Conservation (phyloP, 2,113 vertebrate genomes). For the Erythrocercus mccallii region DNA sequence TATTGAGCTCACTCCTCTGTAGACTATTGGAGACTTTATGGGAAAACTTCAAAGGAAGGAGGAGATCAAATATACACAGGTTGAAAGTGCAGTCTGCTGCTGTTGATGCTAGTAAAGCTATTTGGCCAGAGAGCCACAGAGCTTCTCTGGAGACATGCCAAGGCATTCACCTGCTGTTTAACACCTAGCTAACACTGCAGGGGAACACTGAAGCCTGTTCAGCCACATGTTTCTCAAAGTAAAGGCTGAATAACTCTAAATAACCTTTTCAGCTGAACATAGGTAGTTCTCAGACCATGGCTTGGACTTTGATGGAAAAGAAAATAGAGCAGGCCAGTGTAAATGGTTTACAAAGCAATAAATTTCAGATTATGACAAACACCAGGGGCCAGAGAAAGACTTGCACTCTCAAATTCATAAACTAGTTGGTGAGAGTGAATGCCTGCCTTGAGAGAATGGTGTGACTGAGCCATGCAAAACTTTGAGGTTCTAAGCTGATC, state of each 20-base stretch:
- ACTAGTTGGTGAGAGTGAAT: background rate
- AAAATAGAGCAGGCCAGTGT: background rate
- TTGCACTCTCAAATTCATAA: background rate
- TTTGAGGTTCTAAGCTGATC: background rate
- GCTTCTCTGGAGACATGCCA: background rate
- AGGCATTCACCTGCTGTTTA: background rate
- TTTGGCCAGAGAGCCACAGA: background rate
- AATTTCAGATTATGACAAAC: background rate
- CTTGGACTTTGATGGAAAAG: background rate
- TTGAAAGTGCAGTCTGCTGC: background rate
- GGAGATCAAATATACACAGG: fast-evolving
- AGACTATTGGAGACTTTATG: background rate
- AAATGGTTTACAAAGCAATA: background rate
- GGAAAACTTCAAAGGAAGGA: background rate
- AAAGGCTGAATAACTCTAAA: background rate
- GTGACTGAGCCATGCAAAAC: background rate
- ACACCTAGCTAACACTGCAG: background rate
- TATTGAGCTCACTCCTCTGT: background rate
- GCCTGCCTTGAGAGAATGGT: background rate
- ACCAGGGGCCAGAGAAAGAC: background rate
- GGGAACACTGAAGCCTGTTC: background rate
- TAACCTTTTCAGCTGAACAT: background rate
- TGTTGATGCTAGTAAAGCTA: background rate
- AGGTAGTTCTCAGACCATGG: background rate
- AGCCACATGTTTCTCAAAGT: background rate